Evolutionary conservation across 1,140 invertebrate species (phyloP), one percentile per base, ranked within the genome.

Genomic region (Drosophila nikananu): DNA sequence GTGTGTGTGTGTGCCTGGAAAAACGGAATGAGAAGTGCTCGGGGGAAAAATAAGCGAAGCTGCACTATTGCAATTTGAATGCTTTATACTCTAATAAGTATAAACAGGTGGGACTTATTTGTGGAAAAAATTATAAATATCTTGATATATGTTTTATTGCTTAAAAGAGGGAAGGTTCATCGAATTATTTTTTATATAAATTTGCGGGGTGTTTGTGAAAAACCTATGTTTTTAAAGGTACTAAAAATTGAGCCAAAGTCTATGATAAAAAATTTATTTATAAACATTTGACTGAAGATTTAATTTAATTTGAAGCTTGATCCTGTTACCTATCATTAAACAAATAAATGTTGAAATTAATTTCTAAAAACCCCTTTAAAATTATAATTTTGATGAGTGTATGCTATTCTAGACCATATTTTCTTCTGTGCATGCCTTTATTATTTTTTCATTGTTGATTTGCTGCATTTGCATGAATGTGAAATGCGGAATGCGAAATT

Each of bases 401-500:
- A 72, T 21, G 3, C 0, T 1, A 8, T 2, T 27, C 35, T 12
- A n/a, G n/a, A 12, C 7, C 49, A 30, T 17, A 55, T 30, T 27
- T 25, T 15, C 15, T 17, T 3, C 23, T 37, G n/a, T 21, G 23
- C 63, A 42, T 35, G 39, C 54, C 68, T 74, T 74, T 74, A 74
- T 74, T 73, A 73, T 73, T 66, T 80, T 62, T 68, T 72, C 76
- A 87, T 86, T 84, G 73, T 84, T 79, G 73, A 83, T 83, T 89
- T 81, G 63, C 66, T 70, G 63, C 60, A 81, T 86, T 77, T 83
- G 77, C 84, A 67, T 89, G 70, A 81, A 86, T 86, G 75, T 63
- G 52, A 89, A 86, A 89, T 86, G 72, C 65, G 64, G 83, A 78
- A 86, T 86, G 72, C 65, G 63, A 83, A 78, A 86, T 86, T 82